phyloP scores from a whole-genome alignment of 2,113 vertebrate genomes.

The Empidonax traillii region DNA sequence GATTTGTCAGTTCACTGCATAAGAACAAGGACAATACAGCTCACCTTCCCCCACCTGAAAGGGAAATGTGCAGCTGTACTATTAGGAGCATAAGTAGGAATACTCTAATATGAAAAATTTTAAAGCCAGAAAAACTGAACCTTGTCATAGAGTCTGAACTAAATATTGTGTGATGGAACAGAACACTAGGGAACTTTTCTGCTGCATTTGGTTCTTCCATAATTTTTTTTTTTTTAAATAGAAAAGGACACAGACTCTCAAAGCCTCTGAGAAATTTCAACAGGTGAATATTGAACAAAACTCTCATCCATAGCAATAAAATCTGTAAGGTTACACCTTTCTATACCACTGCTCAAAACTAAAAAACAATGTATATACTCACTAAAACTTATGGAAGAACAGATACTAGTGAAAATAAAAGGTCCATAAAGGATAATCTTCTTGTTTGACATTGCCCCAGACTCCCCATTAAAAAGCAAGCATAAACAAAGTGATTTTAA shows the following conservation, averaged over 20 bases:
- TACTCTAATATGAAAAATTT: not conserved
- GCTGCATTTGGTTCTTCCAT: no score
- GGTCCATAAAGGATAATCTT: not conserved
- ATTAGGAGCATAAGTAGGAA: not conserved
- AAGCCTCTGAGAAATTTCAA: not conserved
- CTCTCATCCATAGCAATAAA: not conserved
- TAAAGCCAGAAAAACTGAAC: not conserved
- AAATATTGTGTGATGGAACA: not conserved
- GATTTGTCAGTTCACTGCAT: not conserved
- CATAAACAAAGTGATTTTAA: not conserved
- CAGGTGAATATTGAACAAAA: not conserved
- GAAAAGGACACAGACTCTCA: not conserved
- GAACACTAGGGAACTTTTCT: not conserved
- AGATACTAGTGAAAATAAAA: not conserved
- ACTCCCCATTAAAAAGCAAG: not conserved
- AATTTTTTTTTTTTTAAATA: not conserved
- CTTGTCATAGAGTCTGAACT: not conserved
- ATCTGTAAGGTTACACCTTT: not conserved
- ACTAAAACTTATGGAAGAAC: not conserved
- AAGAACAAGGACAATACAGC: not conserved
- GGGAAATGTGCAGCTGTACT: not conserved
- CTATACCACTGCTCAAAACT: not conserved
- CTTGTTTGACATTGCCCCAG: not conserved
- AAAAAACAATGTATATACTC: not conserved
- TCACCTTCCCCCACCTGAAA: not conserved